Base-by-base conservation (phyloP, 1,140 invertebrate genomes). In the Magallana angulata region DNA sequence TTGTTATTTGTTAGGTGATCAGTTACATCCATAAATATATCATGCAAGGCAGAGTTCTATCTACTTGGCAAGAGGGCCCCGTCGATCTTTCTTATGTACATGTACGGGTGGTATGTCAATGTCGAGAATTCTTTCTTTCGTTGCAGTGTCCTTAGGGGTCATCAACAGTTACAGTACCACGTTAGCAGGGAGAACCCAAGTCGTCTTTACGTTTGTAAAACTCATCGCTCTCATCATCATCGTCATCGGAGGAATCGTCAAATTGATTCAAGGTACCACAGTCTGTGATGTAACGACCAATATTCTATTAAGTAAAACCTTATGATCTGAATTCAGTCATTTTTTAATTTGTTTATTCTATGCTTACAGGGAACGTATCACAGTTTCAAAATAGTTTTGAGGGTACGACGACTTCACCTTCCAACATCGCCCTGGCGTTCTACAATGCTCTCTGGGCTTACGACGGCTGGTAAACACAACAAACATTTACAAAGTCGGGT, bases 141-240 rank as follows among this genome's bases (percentile, higher is more conserved):
- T 85, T 88, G 8, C 90, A 93, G 92, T 93, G n/a, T 90, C 91
- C 9, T 64, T 99, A 36, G 98, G 97, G 16, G 98, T 97, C 91
- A 96, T 99, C 76, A 98, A 98, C 93, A 97, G 97, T 64, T 97
- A 97, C 92, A 87, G 88, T 48, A 91, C 88, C 7, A 86, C 82
- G 93, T 93, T 96, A 92, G 98, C 98, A 6, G 97, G 97, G 4
- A 97, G 96, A 93, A 96, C 98, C 88, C 98, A 98, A 94, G 98
- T 98, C 93, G 95, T 98, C 1, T 98, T 98, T 91, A 98, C 98
- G 95, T 97, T 97, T 90, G 97, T 97, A 7, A 99, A 99, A 95
- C 96, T 98, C 76, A 96, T 96, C 1, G 97, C 98, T 6, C 93
- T 99, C 1, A 94, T 97, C 6, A 95, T 98, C 59, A 97, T 99